Base-by-base conservation (phyloP, 2,797 vertebrate genomes). In the Cichlasoma orientale region DNA sequence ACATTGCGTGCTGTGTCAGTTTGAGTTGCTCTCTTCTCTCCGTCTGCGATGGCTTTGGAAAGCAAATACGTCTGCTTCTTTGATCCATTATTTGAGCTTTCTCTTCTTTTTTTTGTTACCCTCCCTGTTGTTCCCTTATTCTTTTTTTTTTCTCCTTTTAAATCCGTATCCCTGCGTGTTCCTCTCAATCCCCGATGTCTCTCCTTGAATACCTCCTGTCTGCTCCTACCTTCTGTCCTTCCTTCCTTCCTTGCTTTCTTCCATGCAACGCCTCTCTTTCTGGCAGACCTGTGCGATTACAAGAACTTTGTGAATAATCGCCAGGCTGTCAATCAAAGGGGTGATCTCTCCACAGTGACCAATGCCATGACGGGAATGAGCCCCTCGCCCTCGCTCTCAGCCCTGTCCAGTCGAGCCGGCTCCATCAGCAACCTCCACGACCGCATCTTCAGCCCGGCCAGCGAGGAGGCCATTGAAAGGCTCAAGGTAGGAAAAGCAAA, bases 341-440 rank as follows among this genome's bases (percentile, higher is more conserved):
- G 96, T 98, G 96, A 97, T 99, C 96, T 99, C 94, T 99, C 97
- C 97, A 95, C 98, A 99, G 98, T 99, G 97, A 97, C 96, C 95
- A 95, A 98, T 27, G 97, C 95, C 89, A 97, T 99, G 88, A 98
- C 97, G 10, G 98, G 97, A 88, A 97, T 99, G 97, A 99, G 98
- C 86, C 98, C 98, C 59, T 99, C 98, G 3, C 98, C 98, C 52
- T 98, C 98, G 14, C 96, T 99, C 54, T 98, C 98, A 0, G 97
- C 94, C 80, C 85, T 99, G 90, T 97, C 98, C 93, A 99, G 98
- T 87, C 97, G 98, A 0, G 98, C 97, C 0, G 97, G 94, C 66
- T 99, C 98, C 0, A 97, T 99, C 68, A 94, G 83, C 94, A 99
- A 97, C 94, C 96, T 99, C 57, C 98, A 99, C 0, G 98, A 99